A percentile compares a stretch with the other conserved stretches of the same genome.
These are phyloP conservation scores for Dendrocincla tyrannina DNA, from an alignment of 2,797 vertebrate species.

Conservation along the genomic window DNA sequence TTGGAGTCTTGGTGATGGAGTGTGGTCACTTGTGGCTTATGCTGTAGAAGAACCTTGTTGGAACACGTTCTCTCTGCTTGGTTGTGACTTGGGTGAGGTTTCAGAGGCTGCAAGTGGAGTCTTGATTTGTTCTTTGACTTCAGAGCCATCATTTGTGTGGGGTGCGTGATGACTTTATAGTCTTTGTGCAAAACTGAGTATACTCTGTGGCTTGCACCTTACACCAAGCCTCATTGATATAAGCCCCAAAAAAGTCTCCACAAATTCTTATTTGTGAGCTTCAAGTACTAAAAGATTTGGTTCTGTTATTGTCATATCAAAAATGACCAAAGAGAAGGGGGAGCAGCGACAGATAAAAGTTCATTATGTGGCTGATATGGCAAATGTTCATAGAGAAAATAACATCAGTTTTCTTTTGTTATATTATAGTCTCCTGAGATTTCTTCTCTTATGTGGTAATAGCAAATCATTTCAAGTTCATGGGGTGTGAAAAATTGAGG, in stretches of 20 bases:
- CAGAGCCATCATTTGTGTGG: background rate
- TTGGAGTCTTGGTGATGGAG: background rate
- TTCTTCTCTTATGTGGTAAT: background rate
- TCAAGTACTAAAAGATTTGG: background rate
- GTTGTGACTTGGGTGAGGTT: background rate
- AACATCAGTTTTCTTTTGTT: too few species aligned
- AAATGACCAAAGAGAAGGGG: background rate
- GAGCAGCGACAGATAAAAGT: background rate
- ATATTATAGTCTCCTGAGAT: accelerated
- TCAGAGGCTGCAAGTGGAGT: background rate
- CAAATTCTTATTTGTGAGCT: background rate
- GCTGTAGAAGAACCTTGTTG: background rate
- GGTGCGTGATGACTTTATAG: accelerated
- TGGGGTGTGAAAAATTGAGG: background rate
- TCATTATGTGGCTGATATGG: accelerated
- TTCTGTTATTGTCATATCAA: background rate
- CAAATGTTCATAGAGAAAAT: background rate
- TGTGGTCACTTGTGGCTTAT: background rate
- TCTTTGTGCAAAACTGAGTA: background rate
- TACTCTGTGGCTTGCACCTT: background rate
- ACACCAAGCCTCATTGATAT: accelerated
- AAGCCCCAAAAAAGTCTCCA: background rate
- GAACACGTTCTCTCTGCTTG: background rate
- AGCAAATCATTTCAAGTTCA: background rate
- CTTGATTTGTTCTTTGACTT: background rate